Base-by-base conservation (phyloP, 2,113 vertebrate genomes). In the Sceloporus tristichus region DNA sequence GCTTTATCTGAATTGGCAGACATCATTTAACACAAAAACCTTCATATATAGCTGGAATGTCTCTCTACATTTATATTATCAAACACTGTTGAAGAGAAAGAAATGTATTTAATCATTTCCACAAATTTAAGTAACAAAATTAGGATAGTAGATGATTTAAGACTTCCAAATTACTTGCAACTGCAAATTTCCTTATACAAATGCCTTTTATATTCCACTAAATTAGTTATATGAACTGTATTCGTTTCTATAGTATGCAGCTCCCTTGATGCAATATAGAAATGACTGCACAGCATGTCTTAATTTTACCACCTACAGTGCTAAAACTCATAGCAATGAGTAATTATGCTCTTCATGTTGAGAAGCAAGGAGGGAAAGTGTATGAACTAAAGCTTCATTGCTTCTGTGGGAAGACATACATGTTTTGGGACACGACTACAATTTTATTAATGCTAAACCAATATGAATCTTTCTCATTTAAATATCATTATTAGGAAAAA, bases 261-360 rank as follows among this genome's bases (percentile, higher is more conserved):
- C 34, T 86, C 79, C 65, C 62, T 66, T 40, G 62, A 65, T 71
- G 38, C 65, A 77, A 71, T 82, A 86, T 65, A 76, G 71, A 82
- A 89, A 82, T 82, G 79, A 85, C 78, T 77, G 62, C 79, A 82
- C 48, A 71, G 84, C 48, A 70, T 82, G 73, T 54, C 78, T 82
- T 89, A 82, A 89, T 86, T 85, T 56, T n/a, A 89, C 73, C 34
- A 89, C 62, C 62, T 89, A 71, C 73, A 70, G 84, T 82, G 84
- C 42, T 80, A 80, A 80, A 74, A 86, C 13, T 53, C n/a, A 80
- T 66, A 85, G 79, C 84, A 7, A 84, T 90, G 86, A 84, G 10
- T 77, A 91, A 89, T 89, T 89, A 84, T 74, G 27, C 70, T 73
- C 0, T 62, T 53, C 14, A 74, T 81, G 38, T 27, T 75, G 70